These are phyloP conservation scores for Temnothorax rugatulus DNA, from an alignment of 2,888 invertebrate species.

Conservation along the genomic window DNA sequence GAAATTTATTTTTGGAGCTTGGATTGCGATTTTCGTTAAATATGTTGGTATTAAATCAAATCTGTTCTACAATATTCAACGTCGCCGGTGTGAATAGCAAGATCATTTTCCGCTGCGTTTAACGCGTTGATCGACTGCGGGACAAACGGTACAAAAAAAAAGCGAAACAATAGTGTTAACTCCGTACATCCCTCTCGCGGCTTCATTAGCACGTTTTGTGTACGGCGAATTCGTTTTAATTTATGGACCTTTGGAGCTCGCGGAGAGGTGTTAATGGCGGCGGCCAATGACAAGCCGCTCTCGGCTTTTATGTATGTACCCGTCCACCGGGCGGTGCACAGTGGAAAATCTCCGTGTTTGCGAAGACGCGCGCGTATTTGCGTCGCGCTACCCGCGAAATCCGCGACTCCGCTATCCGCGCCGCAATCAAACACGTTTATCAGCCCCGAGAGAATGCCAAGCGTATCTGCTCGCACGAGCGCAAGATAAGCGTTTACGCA, in stretches of 20 bases:
- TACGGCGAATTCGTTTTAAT: conserved; percentile 40
- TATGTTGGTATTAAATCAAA: neutral
- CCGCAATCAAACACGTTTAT: conserved; percentile 49
- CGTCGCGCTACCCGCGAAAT: conserved; percentile 32
- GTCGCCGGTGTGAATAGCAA: neutral
- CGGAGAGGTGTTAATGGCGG: conserved; percentile 42
- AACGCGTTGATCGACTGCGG: conserved; percentile 38
- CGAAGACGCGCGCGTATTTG: conserved; percentile 16
- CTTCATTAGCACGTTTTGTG: conserved; percentile 52
- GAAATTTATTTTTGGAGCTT: neutral
- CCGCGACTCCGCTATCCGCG: conserved; percentile 48
- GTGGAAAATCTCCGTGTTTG: conserved; percentile 49
- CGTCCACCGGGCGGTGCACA: conserved; percentile 19
- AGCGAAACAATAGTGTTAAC: conserved; percentile 23
- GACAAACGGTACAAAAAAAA: neutral
- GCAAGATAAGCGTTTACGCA: conserved; percentile 48
- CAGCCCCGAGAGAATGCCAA: conserved; percentile 18
- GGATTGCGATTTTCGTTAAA: neutral
- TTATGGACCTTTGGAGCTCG: conserved; percentile 41
- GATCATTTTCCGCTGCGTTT: conserved; percentile 42
- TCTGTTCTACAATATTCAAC: neutral
- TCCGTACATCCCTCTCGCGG: conserved; percentile 27
- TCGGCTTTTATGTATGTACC: neutral
- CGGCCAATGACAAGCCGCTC: conserved; percentile 41
- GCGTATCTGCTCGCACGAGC: conserved; percentile 35